phyloP scores from a whole-genome alignment of 2,797 vertebrate genomes.

The Lutra lutra region DNA sequence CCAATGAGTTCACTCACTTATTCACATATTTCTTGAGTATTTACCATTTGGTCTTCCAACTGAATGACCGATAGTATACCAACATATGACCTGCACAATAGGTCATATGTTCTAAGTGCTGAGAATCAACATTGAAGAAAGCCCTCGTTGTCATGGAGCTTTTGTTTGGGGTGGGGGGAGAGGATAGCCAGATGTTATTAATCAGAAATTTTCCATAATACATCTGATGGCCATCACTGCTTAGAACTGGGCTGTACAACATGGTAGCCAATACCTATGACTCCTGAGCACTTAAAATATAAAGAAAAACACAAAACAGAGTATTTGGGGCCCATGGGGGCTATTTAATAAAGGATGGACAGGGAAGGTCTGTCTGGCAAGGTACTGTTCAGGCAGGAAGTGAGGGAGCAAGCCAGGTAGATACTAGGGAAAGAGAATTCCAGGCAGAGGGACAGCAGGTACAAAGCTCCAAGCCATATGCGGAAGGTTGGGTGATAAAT shows the following conservation, averaged over 20 bases:
- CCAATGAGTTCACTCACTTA: background rate
- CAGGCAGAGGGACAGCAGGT: background rate
- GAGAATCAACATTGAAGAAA: background rate
- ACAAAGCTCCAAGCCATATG: background rate
- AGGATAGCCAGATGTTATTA: background rate
- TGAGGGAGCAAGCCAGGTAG: background rate
- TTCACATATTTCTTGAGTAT: background rate
- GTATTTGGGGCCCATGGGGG: background rate
- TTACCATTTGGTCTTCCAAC: background rate
- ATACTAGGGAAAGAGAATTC: background rate
- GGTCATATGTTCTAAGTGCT: background rate
- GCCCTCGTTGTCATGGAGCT: background rate
- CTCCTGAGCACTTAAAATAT: background rate
- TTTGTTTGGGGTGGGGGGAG: accelerated
- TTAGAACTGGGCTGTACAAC: background rate
- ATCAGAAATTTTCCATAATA: background rate
- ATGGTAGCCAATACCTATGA: too few species aligned
- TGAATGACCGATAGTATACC: too few species aligned
- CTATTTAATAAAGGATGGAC: background rate
- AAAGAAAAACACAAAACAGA: background rate
- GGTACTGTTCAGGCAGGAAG: background rate
- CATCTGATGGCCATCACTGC: background rate
- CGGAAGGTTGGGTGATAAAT: background rate
- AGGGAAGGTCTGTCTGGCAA: background rate
- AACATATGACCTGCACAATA: too few species aligned